Evolutionary conservation across 2,888 invertebrate species (phyloP).

Genomic region (Lasioglossum pauxillum): DNA sequence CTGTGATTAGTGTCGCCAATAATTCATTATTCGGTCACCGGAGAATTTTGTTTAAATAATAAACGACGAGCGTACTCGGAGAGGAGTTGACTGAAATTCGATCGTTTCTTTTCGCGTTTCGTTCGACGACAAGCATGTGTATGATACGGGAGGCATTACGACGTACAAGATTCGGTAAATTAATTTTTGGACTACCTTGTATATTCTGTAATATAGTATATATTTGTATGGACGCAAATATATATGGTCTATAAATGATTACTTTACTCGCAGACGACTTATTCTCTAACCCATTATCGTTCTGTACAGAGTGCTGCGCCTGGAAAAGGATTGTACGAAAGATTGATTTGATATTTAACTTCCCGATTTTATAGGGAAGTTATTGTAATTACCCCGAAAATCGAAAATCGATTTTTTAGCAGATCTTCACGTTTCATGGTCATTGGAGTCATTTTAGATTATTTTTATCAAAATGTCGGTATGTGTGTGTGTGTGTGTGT

Average conservation of each 20-base stretch:
- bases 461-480: too few relatives aligned
- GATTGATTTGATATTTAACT: too few relatives aligned
- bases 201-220: slow-evolving; percentile 62
- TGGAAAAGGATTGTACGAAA: too few relatives aligned
- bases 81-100: slow-evolving; percentile 11
- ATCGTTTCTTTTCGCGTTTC: not conserved
- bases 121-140: slow-evolving; percentile 3
- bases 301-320: not conserved
- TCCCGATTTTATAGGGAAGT: too few relatives aligned
- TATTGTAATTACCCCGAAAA: too few relatives aligned
- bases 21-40: slow-evolving; percentile 22
- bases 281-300: not conserved
- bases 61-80: not conserved
- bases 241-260: slow-evolving; percentile 51
- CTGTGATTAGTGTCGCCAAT: slow-evolving; percentile 24
- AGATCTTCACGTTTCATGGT: too few relatives aligned
- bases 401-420: too few relatives aligned
- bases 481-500: too few relatives aligned
- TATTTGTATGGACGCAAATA: slow-evolving; percentile 59
- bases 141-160: slow-evolving; percentile 6
- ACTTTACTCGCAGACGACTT: not conserved
- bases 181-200: slow-evolving; percentile 55
- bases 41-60: slow-evolving; percentile 12
- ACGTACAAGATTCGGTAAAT: slow-evolving; percentile 35
- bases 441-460: too few relatives aligned